Base-by-base conservation (phyloP, 1,140 invertebrate genomes). In the Psilanteris sp. region DNA sequence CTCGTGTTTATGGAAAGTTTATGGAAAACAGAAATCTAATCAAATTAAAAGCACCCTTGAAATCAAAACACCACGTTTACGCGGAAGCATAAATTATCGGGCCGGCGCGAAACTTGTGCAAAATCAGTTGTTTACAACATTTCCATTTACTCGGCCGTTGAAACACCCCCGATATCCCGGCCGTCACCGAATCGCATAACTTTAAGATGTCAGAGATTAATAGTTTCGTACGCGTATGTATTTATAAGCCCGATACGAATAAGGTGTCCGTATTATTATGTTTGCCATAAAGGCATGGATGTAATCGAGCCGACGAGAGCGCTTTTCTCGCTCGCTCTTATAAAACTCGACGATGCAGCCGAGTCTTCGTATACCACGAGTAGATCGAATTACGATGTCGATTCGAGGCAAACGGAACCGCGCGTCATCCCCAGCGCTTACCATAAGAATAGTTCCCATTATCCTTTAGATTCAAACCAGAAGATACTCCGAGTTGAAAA, bases 361-460 rank as follows among this genome's bases (percentile, higher is more conserved):
- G 13, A 62, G 55, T 31, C 31, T 61, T 16, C n/a, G n/a, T 27
- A 46, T 36, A 37, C 31, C 54, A 39, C 43, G 20, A 48, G 76
- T 62, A 72, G 74, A 77, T 62, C 77, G 59, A 78, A 78, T 78
- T 68, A 73, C 62, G 61, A 59, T 46, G 67, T 75, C 76, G 81
- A 80, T 78, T 81, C 79, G 71, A 75, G 57, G 62, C 48, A 46
- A 61, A 61, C 52, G 62, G 43, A 78, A 72, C 70, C 66, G 55
- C 66, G 59, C 48, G 32, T 31, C 61, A 48, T 68, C 72, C 61
- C 61, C 64, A 55, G 26, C 70, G 73, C 83, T 87, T 86, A 88
- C 81, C 84, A 87, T 87, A 86, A 86, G 85, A 87, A 87, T 86
- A 82, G 83, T 79, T 77, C 72, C 81, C 81, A 87, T 87, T 87